Base-by-base conservation (phyloP, 2,797 vertebrate genomes). In the Rhinella marina region DNA sequence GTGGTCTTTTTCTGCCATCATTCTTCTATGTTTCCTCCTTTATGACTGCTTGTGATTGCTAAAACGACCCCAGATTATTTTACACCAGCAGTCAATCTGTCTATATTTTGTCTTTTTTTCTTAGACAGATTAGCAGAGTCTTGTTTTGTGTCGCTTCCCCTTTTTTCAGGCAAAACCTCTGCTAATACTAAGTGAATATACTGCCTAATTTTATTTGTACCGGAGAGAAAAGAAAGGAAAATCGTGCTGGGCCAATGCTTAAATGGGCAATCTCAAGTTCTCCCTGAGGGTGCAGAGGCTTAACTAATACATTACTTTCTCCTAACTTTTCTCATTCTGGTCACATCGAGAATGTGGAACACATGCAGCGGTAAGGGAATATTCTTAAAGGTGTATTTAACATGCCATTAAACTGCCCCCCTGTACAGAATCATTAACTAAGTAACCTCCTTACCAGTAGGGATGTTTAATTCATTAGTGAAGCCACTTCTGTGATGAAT, bases 331-430 rank as follows among this genome's bases (percentile, higher is more conserved):
- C 79, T 88, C 50, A 86, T 88, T 86, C 6, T 75, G 70, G 57
- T 66, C 70, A 50, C 59, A 84, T 85, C 25, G 32, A n/a, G 79
- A 54, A 89, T 77, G 52, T 81, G 85, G 88, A 76, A 54, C 84
- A 83, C 80, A 73, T 29, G 25, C n/a, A 70, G 27, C 72, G 78
- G 78, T 78, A 86, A 73, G 52, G 16, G 84, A 81, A 77, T 86
- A 79, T 83, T 68, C 64, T 86, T 80, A 86, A 86, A 89, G 84
- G 84, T 86, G 75, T 52, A 79, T 62, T 89, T 89, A 86, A 75
- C 88, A 86, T 86, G 10, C 17, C 88, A 86, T 89, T 89, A 89
- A 82, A 82, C 48, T 81, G 88, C 88, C 88, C 80, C 80, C 88
- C 88, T 82, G 88, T 84, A 86, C 88, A 86, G 88, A 86, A 41